A percentile compares a stretch with the other conserved stretches of the same genome.
These are phyloP conservation scores for Rhopalosiphum maidis DNA, from an alignment of 1,140 invertebrate genomes.

Conservation along the genomic window DNA sequence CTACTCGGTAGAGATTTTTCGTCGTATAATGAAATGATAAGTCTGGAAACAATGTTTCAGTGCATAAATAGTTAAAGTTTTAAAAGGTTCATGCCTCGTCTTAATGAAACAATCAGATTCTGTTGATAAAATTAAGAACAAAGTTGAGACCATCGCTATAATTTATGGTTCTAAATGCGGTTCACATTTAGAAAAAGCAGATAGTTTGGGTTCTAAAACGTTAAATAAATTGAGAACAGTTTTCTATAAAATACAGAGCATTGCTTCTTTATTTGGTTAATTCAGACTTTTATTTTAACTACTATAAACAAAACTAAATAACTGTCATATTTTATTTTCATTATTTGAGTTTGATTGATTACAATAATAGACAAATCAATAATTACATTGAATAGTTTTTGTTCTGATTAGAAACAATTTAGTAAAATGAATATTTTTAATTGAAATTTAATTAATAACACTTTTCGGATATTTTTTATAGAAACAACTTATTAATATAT, in stretches of 20 bases:
- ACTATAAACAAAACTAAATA: neutral
- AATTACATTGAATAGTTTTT: neutral
- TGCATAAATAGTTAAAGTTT: conserved; percentile 25
- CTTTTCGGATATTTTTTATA: too few relatives aligned
- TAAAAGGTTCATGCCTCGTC: conserved; percentile 10
- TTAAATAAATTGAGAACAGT: neutral
- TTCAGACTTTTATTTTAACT: neutral
- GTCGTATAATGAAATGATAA: neutral
- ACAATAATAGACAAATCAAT: neutral
- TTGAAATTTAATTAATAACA: neutral
- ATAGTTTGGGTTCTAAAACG: neutral
- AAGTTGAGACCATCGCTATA: conserved; percentile 23
- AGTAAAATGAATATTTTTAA: neutral
- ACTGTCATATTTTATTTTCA: conserved; percentile 21
- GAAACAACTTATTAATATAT: neutral
- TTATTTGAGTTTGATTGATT: neutral
- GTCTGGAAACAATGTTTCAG: neutral
- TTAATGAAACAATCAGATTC: conserved; percentile 45
- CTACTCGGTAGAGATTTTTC: neutral
- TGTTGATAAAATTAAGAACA: conserved; percentile 33
- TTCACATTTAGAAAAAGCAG: conserved; percentile 4
- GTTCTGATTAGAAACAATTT: neutral
- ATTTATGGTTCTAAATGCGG: conserved; percentile 32
- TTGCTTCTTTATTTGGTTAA: conserved; percentile 13
- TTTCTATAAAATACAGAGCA: neutral